These are phyloP conservation scores for Lithosia quadra DNA, from an alignment of 2,888 invertebrate species.

Conservation along the genomic window DNA sequence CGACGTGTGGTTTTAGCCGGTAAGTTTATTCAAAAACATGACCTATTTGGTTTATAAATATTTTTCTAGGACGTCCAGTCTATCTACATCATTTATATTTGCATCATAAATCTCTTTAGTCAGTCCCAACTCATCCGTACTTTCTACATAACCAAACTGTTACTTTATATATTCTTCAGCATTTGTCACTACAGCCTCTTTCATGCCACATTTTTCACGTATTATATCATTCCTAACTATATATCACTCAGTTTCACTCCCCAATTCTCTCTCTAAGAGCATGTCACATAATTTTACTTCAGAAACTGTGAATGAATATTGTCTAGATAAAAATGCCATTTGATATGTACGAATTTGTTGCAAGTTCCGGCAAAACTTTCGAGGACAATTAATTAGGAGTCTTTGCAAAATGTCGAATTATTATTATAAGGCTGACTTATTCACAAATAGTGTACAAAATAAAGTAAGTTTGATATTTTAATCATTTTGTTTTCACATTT, in stretches of 20 bases:
- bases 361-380: neutral
- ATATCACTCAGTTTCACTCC: slow-evolving; percentile 4
- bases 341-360: neutral
- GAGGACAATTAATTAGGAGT: neutral
- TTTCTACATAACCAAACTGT: neutral
- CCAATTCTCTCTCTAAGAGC: slow-evolving; percentile 2
- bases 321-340: slow-evolving; percentile 4
- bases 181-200: neutral
- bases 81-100: neutral
- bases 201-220: neutral
- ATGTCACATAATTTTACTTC: slow-evolving; percentile 2
- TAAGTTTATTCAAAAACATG: no score
- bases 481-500: no score
- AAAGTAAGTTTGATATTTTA: no score
- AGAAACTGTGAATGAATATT: slow-evolving; percentile 3
- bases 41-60: no score
- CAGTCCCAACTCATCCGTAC: neutral
- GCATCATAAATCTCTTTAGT: neutral
- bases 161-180: neutral
- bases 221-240: neutral
- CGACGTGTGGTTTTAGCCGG: no score
- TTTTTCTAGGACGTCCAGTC: no score
- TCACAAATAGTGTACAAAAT: no score
- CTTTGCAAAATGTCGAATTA: no score
- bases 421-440: no score